phyloP scores from a whole-genome alignment of 1,140 invertebrate species.

The Drosophila littoralis region DNA sequence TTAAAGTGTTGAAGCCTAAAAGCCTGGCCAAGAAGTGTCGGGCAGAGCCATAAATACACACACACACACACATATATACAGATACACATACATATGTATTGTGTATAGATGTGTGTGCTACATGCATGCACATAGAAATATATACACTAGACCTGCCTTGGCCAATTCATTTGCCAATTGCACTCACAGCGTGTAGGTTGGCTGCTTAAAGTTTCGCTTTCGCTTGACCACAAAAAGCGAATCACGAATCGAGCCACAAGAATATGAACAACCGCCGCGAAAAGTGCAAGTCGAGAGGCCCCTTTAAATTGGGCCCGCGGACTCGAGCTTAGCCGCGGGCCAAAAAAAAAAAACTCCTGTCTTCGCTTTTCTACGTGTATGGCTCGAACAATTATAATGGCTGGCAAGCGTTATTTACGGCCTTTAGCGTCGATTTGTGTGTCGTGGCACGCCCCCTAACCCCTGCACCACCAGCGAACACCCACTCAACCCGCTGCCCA shows the following conservation, averaged over 20 bases:
- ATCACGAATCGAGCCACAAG: constrained; percentile 5
- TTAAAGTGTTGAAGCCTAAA: constrained; percentile 28
- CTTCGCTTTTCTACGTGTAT: neutral
- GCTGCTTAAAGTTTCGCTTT: constrained; percentile 47
- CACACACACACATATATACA: neutral
- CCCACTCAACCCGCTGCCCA: neutral
- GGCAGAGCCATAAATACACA: constrained; percentile 24
- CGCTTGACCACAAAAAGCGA: constrained; percentile 46
- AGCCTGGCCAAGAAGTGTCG: constrained; percentile 28
- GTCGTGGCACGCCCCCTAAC: constrained; percentile 44
- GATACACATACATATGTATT: neutral
- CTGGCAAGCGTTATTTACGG: constrained; percentile 47
- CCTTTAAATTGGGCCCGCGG: constrained; percentile 8
- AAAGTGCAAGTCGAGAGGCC: constrained; percentile 39
- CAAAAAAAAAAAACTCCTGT: constrained; percentile 19
- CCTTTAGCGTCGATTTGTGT: constrained; percentile 63
- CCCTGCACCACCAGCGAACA: neutral
- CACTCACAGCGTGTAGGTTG: constrained; percentile 17
- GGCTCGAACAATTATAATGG: constrained; percentile 42
- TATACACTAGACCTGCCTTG: constrained; percentile 10
- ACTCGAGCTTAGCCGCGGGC: neutral
- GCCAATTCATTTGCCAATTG: constrained; percentile 31
- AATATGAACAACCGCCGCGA: constrained; percentile 8
- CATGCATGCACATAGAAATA: neutral
- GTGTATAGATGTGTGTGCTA: neutral